Percentiles rank a stretch among this genome's conserved stretches.
These are phyloP conservation scores for Monochamus alternatus DNA, from an alignment of 2,888 invertebrate species.

Conservation along the genomic window DNA sequence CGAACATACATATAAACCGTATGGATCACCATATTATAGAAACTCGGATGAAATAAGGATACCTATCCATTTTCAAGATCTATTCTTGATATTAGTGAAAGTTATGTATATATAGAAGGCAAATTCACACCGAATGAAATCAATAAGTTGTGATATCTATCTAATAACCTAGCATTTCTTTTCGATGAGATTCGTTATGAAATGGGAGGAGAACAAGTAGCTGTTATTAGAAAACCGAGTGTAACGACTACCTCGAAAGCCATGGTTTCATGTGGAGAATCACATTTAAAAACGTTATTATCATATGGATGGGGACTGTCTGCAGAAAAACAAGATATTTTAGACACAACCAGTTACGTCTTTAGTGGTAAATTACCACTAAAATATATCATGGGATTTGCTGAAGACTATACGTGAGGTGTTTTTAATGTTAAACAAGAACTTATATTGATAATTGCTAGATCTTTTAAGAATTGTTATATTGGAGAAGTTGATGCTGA, in stretches of 20 bases:
- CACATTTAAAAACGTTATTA: background rate
- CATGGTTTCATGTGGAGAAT: background rate
- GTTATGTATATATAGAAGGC: constrained; percentile 36
- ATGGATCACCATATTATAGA: background rate
- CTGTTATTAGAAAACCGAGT: constrained; percentile 9
- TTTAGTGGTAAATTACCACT: constrained; percentile 12
- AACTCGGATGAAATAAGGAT: background rate
- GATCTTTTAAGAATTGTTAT: constrained; percentile 27
- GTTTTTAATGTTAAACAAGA: constrained; percentile 24
- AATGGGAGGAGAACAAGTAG: constrained; percentile 34
- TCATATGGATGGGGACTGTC: background rate
- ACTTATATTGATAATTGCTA: constrained; percentile 18
- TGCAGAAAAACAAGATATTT: constrained; percentile 13
- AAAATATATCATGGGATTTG: constrained; percentile 5
- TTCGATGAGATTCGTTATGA: constrained; percentile 38
- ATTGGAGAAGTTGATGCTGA: constrained; percentile 27
- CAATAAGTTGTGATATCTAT: constrained; percentile 29
- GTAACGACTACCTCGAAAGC: constrained; percentile 9
- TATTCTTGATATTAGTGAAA: constrained; percentile 38
- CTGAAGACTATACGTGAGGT: background rate
- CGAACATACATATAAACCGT: background rate
- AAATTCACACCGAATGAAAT: constrained; percentile 29
- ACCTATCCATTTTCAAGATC: constrained; percentile 32
- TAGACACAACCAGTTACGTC: constrained; percentile 7
- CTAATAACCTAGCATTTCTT: constrained; percentile 27